These are phyloP conservation scores for Rosalia funebris DNA, from an alignment of 2,888 invertebrate genomes.

Conservation along the genomic window DNA sequence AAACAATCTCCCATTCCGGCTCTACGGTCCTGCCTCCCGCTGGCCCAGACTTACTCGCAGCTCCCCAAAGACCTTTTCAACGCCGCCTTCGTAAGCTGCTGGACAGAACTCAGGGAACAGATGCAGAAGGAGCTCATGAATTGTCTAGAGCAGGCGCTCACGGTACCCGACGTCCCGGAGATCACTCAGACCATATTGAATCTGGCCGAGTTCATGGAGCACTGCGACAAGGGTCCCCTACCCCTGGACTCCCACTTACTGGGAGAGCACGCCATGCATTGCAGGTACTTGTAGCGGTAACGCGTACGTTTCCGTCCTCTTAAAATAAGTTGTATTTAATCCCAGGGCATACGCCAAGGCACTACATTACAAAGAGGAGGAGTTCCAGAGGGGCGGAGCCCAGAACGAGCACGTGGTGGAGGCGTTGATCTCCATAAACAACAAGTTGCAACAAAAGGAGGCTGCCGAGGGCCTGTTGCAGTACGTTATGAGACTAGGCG, in stretches of 20 bases:
- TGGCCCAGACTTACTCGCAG: slow-evolving; percentile 95
- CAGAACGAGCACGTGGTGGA: slow-evolving; percentile 83
- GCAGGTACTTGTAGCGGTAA: slow-evolving; percentile 72
- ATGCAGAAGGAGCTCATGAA: slow-evolving; percentile 81
- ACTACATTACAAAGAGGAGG: slow-evolving; percentile 90
- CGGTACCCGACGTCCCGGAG: slow-evolving; percentile 93
- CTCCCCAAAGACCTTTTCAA: slow-evolving; percentile 97
- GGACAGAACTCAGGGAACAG: slow-evolving; percentile 90
- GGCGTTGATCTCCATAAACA: slow-evolving; percentile 94
- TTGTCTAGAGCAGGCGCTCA: slow-evolving; percentile 88
- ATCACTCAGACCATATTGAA: slow-evolving; percentile 96
- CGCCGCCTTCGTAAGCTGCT: slow-evolving; percentile 98
- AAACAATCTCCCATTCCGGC: slow-evolving; percentile 97
- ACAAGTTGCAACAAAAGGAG: slow-evolving; percentile 97
- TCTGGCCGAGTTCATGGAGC: slow-evolving; percentile 99
- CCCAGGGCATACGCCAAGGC: slow-evolving; percentile 80
- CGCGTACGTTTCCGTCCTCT: too few relatives aligned
- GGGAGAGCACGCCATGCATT: slow-evolving; percentile 94
- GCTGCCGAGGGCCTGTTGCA: slow-evolving; percentile 94
- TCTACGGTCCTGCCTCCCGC: slow-evolving; percentile 86
- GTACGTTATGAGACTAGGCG: slow-evolving; percentile 84
- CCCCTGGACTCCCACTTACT: slow-evolving; percentile 88
- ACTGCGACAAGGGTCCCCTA: slow-evolving; percentile 95
- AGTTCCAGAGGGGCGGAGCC: slow-evolving; percentile 81
- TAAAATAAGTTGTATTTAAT: slow-evolving; percentile 15